Percentiles rank a stretch among this genome's conserved stretches.
These are phyloP conservation scores for Elaeidobius kamerunicus DNA, from an alignment of 2,888 invertebrate genomes.

Conservation along the genomic window DNA sequence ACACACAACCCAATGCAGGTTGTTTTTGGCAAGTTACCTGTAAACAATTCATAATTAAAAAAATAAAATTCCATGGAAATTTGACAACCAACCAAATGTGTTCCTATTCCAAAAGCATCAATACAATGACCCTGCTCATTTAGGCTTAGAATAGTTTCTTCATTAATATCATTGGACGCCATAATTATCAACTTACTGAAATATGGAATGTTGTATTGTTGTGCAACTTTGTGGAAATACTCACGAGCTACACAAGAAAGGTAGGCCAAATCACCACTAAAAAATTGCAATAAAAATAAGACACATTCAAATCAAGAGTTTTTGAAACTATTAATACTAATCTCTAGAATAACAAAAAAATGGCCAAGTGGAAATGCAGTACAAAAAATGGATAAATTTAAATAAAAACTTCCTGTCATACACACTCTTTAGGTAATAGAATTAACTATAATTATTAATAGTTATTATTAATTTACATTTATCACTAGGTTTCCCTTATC, in stretches of 20 bases:
- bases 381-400: no score
- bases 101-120: constrained; percentile 72
- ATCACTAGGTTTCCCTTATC: no score
- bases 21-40: constrained; percentile 87
- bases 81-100: constrained; percentile 73
- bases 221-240: constrained; percentile 74
- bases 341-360: neutral
- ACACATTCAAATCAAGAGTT: no score
- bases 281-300: constrained; percentile 8
- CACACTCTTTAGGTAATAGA: no score
- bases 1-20: constrained; percentile 96
- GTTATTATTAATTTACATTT: no score
- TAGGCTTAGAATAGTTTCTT: constrained; percentile 94
- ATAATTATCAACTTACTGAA: constrained; percentile 86
- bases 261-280: constrained; percentile 94
- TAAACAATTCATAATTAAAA: neutral
- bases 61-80: neutral
- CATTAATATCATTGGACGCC: constrained; percentile 98
- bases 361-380: neutral
- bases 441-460: no score
- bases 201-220: constrained; percentile 74
- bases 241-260: constrained; percentile 82
- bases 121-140: constrained; percentile 97
- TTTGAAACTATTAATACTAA: no score
- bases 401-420: no score